phyloP scores from a whole-genome alignment of 2,888 invertebrate genomes.

The Congeria kusceri region DNA sequence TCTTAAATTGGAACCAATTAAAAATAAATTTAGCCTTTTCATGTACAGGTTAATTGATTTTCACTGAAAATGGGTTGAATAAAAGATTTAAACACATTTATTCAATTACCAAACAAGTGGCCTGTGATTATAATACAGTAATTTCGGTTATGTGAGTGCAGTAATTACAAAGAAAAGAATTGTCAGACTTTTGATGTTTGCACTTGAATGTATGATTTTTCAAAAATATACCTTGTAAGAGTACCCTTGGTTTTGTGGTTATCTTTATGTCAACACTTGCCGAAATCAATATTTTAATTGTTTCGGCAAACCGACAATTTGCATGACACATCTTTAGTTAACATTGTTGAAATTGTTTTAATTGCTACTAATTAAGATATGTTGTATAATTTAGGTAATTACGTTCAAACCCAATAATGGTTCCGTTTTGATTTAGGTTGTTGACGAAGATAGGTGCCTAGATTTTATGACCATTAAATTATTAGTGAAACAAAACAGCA shows the following conservation, averaged over 20 bases:
- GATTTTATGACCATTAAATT: too few relatives aligned
- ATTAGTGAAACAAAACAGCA: too few relatives aligned
- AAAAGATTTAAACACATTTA: too few relatives aligned
- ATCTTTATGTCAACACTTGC: neutral
- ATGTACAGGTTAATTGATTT: neutral
- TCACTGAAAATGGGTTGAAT: too few relatives aligned
- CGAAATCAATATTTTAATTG: constrained; percentile 2
- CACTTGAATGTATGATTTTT: neutral
- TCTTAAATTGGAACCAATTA: neutral
- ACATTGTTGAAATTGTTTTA: constrained; percentile 17
- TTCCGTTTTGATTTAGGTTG: too few relatives aligned
- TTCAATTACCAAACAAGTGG: neutral
- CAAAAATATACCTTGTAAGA: neutral
- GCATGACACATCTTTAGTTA: constrained; percentile 8
- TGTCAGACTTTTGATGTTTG: neutral
- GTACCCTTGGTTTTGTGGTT: neutral
- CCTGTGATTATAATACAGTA: neutral
- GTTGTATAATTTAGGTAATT: neutral
- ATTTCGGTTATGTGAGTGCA: neutral
- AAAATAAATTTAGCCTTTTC: neutral
- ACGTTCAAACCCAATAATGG: neutral
- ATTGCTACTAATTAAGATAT: constrained; percentile 26
- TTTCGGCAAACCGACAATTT: neutral
- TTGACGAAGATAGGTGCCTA: too few relatives aligned
- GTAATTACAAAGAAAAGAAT: neutral